Evolutionary conservation across 2,797 vertebrate genomes (phyloP), one percentile per base, ranked within the genome.

Genomic region (Hoplostethus atlanticus): DNA sequence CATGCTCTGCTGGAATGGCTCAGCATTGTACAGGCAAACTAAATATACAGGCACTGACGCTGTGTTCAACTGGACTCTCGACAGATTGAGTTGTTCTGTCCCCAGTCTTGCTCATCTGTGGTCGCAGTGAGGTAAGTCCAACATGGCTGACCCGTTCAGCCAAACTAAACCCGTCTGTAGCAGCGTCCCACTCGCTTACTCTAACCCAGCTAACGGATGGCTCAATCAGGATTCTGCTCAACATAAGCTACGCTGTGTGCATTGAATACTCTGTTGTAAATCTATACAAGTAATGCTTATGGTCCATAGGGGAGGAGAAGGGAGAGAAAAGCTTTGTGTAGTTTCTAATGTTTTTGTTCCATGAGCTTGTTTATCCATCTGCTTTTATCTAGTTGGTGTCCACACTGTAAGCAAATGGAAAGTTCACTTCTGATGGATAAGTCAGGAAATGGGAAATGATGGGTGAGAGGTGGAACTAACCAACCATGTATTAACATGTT

Each of bases 11-110:
- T 60, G 15, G 52, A 54, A 46, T 73, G 75, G 76, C 71, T 81
- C 71, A 70, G 62, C 55, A 31, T 61, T 57, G 71, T 60, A 11
- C 71, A 62, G 66, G 6, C 68, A 55, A 10, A 57, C 64, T 34
- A 10, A 47, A 36, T 44, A 69, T 64, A 52, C 6, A 78, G 52
- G 15, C 68, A 57, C 84, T 91, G 80, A 91, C 65, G 64, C 52
- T 67, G 58, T 90, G 56, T 87, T 81, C 61, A 80, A 81, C 80
- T 87, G 87, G 87, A 91, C 89, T 93, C 90, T 94, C 83, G 87
- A 94, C 94, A 95, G 92, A 94, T 93, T 82, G 77, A 86, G 85
- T 90, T 91, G 81, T 87, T 90, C 83, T 83, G 79, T 83, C 60
- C 31, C 76, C 82, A 73, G 77, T 87, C 67, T 83, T 48, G 70